phyloP scores from a whole-genome alignment of 2,888 invertebrate species.

The Apodemia arnacis region DNA sequence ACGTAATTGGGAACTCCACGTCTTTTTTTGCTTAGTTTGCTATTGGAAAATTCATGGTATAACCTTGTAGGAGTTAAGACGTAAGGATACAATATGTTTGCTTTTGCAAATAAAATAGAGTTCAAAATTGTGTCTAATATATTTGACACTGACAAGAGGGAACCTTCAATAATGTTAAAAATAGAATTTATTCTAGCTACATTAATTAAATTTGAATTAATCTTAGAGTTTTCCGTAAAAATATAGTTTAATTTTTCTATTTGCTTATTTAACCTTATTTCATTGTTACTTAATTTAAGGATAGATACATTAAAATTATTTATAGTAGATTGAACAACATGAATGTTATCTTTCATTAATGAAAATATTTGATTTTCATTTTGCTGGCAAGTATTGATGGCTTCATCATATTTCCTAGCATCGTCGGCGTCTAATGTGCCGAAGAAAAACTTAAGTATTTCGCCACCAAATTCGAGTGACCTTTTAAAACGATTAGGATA shows the following conservation, averaged over 20 bases:
- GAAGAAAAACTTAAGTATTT: background rate
- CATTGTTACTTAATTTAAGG: background rate
- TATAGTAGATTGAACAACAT: background rate
- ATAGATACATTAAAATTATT: background rate
- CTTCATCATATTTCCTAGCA: background rate
- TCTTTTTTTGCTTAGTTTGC: background rate
- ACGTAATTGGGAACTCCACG: background rate
- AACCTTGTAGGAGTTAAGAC: background rate
- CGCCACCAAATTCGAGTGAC: background rate
- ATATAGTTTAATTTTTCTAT: background rate
- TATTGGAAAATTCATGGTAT: background rate
- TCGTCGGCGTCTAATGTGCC: background rate
- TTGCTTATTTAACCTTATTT: background rate
- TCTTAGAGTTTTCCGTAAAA: background rate
- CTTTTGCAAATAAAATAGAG: conserved; percentile 3
- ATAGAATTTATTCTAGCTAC: background rate
- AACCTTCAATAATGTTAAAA: background rate
- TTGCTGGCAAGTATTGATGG: background rate
- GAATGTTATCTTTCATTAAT: background rate
- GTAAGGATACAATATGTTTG: background rate
- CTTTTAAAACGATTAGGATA: no score
- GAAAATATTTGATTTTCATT: background rate
- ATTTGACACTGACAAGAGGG: background rate
- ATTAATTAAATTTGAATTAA: background rate
- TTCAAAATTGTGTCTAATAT: conserved; percentile 15